These are phyloP conservation scores for Pterocles orientalis DNA, from an alignment of 2,113 vertebrate genomes.

Conservation along the genomic window DNA sequence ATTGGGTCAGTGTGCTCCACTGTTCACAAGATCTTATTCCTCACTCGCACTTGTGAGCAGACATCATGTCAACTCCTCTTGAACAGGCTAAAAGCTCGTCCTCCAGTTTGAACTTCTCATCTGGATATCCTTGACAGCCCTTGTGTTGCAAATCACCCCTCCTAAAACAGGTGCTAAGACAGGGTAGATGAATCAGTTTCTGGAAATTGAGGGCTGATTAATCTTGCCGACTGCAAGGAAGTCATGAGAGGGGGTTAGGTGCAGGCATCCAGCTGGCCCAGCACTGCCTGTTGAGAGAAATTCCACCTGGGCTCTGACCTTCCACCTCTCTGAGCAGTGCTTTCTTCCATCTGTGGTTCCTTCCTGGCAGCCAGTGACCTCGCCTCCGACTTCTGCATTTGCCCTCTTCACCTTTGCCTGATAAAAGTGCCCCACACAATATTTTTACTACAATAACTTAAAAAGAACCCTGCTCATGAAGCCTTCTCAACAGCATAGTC, in stretches of 20 bases:
- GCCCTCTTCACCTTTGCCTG: not conserved
- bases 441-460: not conserved
- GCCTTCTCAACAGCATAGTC: not conserved
- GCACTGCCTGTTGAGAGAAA: not conserved
- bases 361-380: conserved; percentile 15
- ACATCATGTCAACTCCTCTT: not conserved
- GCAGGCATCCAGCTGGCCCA: not conserved
- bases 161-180: not conserved
- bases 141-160: not conserved
- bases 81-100: not conserved
- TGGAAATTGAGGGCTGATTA: not conserved
- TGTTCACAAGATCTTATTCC: not conserved
- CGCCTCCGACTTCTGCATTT: not conserved
- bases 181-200: not conserved
- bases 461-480: not conserved
- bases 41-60: not conserved
- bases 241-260: not conserved
- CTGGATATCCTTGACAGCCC: not conserved
- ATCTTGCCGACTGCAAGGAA: not conserved
- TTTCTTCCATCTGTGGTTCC: conserved; percentile 7
- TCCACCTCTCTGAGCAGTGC: not conserved
- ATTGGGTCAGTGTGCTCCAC: not conserved
- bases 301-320: conserved; percentile 41
- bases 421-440: not conserved
- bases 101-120: conserved; percentile 2